Percentiles rank a stretch among this genome's conserved stretches.
Evolutionary conservation across 2,888 invertebrate genomes (phyloP).

Genomic region (Sipha maydis): DNA sequence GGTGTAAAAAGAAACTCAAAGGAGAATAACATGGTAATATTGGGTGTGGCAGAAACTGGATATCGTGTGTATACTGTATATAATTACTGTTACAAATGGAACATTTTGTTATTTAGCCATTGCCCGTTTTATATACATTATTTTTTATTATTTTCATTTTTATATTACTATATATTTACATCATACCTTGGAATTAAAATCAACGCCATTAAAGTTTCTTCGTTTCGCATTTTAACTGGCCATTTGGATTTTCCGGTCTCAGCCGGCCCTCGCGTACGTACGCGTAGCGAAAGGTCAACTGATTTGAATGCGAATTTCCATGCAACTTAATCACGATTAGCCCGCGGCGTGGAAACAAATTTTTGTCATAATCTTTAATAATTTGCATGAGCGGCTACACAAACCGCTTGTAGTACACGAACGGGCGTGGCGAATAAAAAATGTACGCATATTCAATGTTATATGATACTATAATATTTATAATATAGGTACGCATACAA

Average conservation of each 20-base stretch:
- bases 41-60: constrained; percentile 59
- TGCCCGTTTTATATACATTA: constrained; percentile 24
- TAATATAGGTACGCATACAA: not conserved
- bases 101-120: constrained; percentile 54
- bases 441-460: constrained; percentile 30
- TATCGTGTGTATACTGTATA: constrained; percentile 39
- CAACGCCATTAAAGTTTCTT: constrained; percentile 48
- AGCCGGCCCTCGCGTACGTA: constrained; percentile 3
- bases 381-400: not conserved
- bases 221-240: constrained; percentile 53
- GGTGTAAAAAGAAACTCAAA: constrained; percentile 54
- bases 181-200: constrained; percentile 44
- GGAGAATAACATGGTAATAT: constrained; percentile 45
- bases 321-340: constrained; percentile 49
- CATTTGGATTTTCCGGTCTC: constrained; percentile 56
- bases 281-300: constrained; percentile 45
- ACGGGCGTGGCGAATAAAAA: constrained; percentile 28
- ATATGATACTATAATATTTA: not conserved
- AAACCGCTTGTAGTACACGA: not conserved
- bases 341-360: constrained; percentile 35
- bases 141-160: not conserved
- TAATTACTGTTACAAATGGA: constrained; percentile 57
- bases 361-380: constrained; percentile 33
- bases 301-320: constrained; percentile 56
- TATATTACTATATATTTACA: constrained; percentile 24